Base-by-base conservation (phyloP, 2,113 vertebrate genomes). In the Saccopteryx leptura region DNA sequence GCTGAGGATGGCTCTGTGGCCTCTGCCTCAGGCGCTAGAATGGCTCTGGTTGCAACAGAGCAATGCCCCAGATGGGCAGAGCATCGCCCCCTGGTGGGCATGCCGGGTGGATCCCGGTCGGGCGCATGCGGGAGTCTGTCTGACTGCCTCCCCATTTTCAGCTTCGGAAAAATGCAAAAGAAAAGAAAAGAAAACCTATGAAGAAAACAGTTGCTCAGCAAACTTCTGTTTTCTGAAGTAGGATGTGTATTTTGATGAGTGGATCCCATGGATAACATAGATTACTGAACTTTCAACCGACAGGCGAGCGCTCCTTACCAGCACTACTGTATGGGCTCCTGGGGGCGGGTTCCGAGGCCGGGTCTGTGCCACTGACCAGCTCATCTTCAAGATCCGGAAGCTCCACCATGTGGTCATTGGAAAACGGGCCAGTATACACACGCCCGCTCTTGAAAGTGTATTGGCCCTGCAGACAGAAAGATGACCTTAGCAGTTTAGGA, bases 401-500 rank as follows among this genome's bases (percentile, higher is more conserved):
- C 79, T 98, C 95, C 0, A 91, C 96, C 54, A 98, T 98, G 93
- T 75, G 91, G 93, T 99, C 99, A 13, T 98, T 95, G 84, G 93
- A 46, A 95, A 99, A 99, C 11, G 96, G 95, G 54, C 98, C 99
- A 74, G 99, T 97, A n/a, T 99, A 99, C 61, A 97, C 46, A 4
- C 14, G 80, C 0, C 99, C 99, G 2, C 99, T 99, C 92, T 98
- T 98, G 82, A 98, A 99, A 3, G 98, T 94, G 82, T 99, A 98
- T 75, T 83, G 98, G 15, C 99, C 99, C 99, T 99, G 88, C 23
- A 90, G 96, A 75, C 18, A 91, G 50, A 79, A 90, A 89, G 52
- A 31, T 24, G 14, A n/a, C 11, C 2, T 48, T 26, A 48, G 58
- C 19, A 21, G 24, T 66, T 54, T 24, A 28, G n/a, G 10, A 15